phyloP scores from a whole-genome alignment of 2,113 vertebrate species.

The Mola mola region DNA sequence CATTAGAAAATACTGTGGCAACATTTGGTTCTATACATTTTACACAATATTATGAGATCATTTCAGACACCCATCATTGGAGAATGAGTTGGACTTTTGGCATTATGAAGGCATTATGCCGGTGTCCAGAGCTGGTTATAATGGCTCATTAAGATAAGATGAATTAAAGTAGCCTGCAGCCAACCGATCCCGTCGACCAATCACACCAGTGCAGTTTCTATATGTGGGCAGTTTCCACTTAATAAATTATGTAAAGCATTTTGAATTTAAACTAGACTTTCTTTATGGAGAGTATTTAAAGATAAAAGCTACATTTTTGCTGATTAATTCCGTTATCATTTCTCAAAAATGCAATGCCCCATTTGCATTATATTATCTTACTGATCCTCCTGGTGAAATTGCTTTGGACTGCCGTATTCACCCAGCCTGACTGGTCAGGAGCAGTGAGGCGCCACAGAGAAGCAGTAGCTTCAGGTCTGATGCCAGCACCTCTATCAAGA shows the following conservation, averaged over 20 bases:
- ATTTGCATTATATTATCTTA: conserved; percentile 3
- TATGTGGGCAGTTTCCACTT: background rate
- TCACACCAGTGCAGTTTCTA: background rate
- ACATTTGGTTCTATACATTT: background rate
- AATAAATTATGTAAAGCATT: background rate
- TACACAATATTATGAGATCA: background rate
- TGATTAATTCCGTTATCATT: no score
- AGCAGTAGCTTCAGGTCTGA: no score
- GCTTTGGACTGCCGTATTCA: conserved; percentile 9
- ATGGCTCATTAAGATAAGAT: background rate
- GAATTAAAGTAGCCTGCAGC: background rate
- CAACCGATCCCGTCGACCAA: background rate
- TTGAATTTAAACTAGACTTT: background rate
- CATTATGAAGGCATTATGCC: background rate
- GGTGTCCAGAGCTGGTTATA: background rate
- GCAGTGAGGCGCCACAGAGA: background rate
- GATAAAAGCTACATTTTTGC: background rate
- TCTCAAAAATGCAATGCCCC: background rate
- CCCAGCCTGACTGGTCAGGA: conserved; percentile 1
- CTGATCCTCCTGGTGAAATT: conserved; percentile 11
- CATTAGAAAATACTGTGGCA: no score
- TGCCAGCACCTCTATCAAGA: background rate
- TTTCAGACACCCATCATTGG: background rate
- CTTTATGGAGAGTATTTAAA: background rate
- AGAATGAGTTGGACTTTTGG: background rate